phyloP scores from a whole-genome alignment of 2,888 invertebrate genomes.

The Hipparchia semele region DNA sequence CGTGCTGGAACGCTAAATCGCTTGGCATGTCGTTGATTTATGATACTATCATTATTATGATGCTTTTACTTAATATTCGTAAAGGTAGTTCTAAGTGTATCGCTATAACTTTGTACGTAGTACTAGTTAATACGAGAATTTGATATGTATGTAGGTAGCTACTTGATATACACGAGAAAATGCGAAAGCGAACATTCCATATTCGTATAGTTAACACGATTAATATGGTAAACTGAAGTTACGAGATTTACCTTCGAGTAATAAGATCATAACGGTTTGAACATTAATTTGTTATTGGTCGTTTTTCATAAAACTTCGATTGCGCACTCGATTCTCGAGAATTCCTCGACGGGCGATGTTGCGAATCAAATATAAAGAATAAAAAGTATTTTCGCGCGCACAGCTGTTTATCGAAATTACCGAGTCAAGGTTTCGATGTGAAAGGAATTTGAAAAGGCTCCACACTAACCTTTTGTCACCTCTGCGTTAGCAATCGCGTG shows the following conservation, averaged over 20 bases:
- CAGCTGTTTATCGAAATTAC: conserved; percentile 38
- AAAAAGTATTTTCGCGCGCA: conserved; percentile 37
- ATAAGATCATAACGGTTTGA: conserved; percentile 17
- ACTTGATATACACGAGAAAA: background rate
- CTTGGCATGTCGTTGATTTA: too few relatives aligned
- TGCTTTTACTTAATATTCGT: too few relatives aligned
- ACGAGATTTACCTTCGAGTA: background rate
- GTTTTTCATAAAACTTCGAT: conserved; percentile 55
- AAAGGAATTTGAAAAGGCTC: conserved; percentile 40
- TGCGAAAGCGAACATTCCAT: conserved; percentile 10
- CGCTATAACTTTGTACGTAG: background rate
- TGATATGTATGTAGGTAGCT: background rate
- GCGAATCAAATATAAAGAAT: conserved; percentile 48
- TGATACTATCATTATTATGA: too few relatives aligned
- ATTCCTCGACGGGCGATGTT: conserved; percentile 58
- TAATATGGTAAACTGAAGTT: conserved; percentile 1
- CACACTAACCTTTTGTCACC: conserved; percentile 33
- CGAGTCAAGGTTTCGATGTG: conserved; percentile 38
- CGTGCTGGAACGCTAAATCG: too few relatives aligned
- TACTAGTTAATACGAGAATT: background rate
- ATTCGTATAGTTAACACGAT: conserved; percentile 3
- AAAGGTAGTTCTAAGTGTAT: background rate
- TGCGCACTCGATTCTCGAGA: conserved; percentile 66
- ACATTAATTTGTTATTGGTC: conserved; percentile 14
- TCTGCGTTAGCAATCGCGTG: conserved; percentile 14